These are phyloP conservation scores for Heliconius sara DNA, from an alignment of 2,888 invertebrate genomes.

Conservation along the genomic window DNA sequence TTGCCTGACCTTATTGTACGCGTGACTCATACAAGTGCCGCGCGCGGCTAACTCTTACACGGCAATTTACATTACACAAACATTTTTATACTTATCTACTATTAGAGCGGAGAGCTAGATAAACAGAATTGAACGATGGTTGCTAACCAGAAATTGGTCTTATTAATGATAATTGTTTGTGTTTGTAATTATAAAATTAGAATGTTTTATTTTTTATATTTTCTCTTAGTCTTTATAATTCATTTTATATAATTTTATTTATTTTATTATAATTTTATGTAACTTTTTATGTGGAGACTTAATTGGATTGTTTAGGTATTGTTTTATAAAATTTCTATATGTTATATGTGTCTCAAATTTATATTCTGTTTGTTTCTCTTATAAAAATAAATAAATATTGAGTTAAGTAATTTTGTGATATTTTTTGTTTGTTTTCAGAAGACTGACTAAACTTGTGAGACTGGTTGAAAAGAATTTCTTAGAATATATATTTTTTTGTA, in stretches of 20 bases:
- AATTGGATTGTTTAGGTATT: too few relatives aligned
- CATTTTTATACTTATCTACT: constrained; percentile 31
- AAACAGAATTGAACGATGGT: neutral
- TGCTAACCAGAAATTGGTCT: neutral
- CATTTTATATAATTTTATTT: neutral
- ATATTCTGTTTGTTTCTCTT: too few relatives aligned
- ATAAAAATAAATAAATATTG: neutral
- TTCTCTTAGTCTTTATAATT: too few relatives aligned
- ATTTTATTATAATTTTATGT: too few relatives aligned
- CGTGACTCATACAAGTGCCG: constrained; percentile 52
- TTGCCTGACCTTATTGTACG: constrained; percentile 54
- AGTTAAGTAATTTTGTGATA: neutral
- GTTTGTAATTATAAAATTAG: too few relatives aligned
- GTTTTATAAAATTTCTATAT: too few relatives aligned
- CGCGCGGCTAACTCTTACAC: constrained; percentile 43
- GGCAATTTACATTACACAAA: constrained; percentile 43
- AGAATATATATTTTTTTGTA: neutral
- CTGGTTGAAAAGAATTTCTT: constrained; percentile 24
- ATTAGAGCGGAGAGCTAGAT: neutral
- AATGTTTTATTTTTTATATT: too few relatives aligned
- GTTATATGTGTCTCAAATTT: too few relatives aligned
- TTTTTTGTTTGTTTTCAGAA: constrained; percentile 30
- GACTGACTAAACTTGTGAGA: constrained; percentile 28
- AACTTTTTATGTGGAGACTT: too few relatives aligned
- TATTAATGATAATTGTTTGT: neutral